phyloP scores from a whole-genome alignment of 2,113 vertebrate genomes.

The Rhynchomys soricoides region DNA sequence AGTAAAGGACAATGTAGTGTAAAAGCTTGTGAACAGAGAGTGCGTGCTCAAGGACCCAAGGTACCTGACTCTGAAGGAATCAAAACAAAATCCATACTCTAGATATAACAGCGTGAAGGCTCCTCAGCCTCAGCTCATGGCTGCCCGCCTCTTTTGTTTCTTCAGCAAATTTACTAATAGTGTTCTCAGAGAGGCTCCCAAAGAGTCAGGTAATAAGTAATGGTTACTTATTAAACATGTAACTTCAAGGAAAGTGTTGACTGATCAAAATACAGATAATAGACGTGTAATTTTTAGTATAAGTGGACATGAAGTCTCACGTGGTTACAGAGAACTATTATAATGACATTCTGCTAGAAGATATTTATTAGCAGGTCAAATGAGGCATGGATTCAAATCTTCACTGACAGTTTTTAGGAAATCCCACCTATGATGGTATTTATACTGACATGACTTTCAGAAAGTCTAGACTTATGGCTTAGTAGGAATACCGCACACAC shows the following conservation, averaged over 20 bases:
- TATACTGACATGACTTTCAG: conserved; percentile 12
- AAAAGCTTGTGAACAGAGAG: not conserved
- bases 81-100: not conserved
- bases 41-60: not conserved
- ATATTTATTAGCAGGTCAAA: conserved; percentile 44
- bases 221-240: not conserved
- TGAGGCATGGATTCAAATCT: conserved; percentile 24
- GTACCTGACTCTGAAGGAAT: not conserved
- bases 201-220: not conserved
- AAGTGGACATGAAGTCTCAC: not conserved
- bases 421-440: not conserved
- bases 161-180: not conserved
- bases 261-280: not conserved
- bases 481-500: not conserved
- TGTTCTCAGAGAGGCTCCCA: not conserved
- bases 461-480: not conserved
- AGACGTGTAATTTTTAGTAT: not conserved
- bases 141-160: not conserved
- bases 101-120: not conserved
- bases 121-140: not conserved
- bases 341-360: conserved; percentile 8
- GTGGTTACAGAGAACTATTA: conserved; percentile 28
- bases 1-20: not conserved
- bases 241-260: not conserved
- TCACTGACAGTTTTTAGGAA: conserved; percentile 16